Conservation (phyloP, 2,797 vertebrate genomes). For the Intellagama lesueurii region DNA sequence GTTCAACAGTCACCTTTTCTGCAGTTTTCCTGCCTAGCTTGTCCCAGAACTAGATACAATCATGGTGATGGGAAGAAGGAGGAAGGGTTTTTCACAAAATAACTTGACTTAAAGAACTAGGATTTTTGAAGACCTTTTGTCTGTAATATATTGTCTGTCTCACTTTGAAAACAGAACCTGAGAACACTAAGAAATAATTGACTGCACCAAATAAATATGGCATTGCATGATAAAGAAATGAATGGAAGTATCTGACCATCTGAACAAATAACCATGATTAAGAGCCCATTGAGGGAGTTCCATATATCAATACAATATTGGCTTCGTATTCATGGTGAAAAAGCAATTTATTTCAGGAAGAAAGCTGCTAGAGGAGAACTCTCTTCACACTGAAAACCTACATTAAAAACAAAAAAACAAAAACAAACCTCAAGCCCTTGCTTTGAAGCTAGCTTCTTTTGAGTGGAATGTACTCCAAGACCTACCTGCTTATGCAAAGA, state of each 20-base stretch:
- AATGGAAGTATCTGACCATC: constrained; percentile 20
- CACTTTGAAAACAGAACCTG: background rate
- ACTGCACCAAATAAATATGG: background rate
- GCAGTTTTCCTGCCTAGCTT: background rate
- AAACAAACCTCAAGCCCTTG: background rate
- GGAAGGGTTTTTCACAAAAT: background rate
- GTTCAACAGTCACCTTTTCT: background rate
- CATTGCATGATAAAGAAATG: background rate
- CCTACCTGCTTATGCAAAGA: background rate
- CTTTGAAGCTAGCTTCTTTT: background rate
- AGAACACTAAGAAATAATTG: background rate
- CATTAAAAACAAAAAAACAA: background rate
- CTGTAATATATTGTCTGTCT: constrained; percentile 10
- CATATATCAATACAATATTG: constrained; percentile 27
- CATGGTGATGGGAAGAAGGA: too few species aligned
- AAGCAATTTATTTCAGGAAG: background rate
- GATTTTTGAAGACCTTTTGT: background rate
- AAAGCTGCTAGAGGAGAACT: background rate
- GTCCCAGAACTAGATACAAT: background rate
- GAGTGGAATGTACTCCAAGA: background rate
- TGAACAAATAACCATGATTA: constrained; percentile 44
- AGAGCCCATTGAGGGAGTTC: constrained; percentile 11
- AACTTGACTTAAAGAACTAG: background rate
- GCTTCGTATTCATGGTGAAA: constrained; percentile 25
- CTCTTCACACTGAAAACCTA: background rate